These are phyloP conservation scores for Drosophila jambulina DNA, from an alignment of 1,140 invertebrate species.

Conservation along the genomic window DNA sequence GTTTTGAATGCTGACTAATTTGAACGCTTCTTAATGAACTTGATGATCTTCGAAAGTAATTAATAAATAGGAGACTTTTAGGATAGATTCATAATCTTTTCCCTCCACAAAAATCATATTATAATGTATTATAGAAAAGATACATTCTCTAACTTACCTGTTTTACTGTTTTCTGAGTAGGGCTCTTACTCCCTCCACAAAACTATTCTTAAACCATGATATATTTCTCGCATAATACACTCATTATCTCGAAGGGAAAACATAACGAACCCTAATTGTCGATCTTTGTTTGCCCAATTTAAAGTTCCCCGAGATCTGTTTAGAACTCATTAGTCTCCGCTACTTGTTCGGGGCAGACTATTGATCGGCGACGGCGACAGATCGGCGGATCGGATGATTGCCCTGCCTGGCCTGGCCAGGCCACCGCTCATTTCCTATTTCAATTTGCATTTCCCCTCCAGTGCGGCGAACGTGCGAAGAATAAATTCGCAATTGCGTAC, in stretches of 20 bases:
- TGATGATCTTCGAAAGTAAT: neutral
- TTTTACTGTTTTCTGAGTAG: neutral
- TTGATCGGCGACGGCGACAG: constrained; percentile 10
- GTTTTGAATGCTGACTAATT: neutral
- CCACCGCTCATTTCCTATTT: constrained; percentile 19
- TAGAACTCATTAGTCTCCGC: neutral
- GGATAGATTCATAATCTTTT: no score
- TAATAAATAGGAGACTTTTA: no score
- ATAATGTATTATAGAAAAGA: neutral
- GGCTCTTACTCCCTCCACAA: neutral
- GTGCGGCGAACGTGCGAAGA: constrained; percentile 41
- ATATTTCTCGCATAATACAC: neutral
- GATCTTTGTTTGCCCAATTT: neutral
- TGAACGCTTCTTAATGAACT: neutral
- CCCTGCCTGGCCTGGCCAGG: neutral
- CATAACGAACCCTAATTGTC: neutral
- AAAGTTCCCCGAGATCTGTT: constrained; percentile 1
- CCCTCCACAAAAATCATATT: neutral
- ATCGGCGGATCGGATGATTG: constrained; percentile 7
- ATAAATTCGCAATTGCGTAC: constrained; percentile 63
- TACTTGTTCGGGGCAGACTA: neutral
- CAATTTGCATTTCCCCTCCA: constrained; percentile 29
- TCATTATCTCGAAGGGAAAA: neutral
- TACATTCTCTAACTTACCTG: neutral
- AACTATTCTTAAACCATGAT: neutral